Percentiles rank a stretch among this genome's conserved stretches.
Conservation (phyloP, 2,888 invertebrate genomes). For the Amaurobius ferox region DNA sequence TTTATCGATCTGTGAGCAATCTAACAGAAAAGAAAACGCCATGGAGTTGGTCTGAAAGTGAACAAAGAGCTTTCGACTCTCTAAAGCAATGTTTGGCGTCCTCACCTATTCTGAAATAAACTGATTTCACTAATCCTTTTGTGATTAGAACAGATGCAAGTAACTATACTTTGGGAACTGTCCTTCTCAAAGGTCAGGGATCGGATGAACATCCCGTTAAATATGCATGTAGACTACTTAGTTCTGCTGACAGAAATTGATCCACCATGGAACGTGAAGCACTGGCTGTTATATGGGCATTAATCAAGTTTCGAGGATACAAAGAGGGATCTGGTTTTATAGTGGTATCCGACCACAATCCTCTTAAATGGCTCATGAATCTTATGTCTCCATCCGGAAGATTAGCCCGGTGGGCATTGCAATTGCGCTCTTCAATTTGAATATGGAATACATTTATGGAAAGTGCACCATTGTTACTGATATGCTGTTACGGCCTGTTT, state of each 20-base stretch:
- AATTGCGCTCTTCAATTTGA: conserved; percentile 8
- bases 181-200: conserved; percentile 23
- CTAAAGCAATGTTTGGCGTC: too few species aligned
- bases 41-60: too few species aligned
- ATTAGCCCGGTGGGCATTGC: conserved; percentile 1
- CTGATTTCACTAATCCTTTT: too few species aligned
- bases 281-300: conserved; percentile 41
- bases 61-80: too few species aligned
- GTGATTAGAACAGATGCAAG: too few species aligned
- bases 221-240: conserved; percentile 42
- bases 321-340: conserved; percentile 2
- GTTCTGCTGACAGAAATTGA: conserved; percentile 55
- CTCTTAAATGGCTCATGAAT: conserved; percentile 28
- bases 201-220: conserved; percentile 29
- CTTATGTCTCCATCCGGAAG: background rate
- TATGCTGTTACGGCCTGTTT: too few species aligned
- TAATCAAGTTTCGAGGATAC: conserved; percentile 20
- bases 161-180: too few species aligned
- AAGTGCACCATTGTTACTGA: too few species aligned
- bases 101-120: too few species aligned
- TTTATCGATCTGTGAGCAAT: too few species aligned
- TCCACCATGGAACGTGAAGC: conserved; percentile 55
- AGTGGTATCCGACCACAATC: conserved; percentile 35
- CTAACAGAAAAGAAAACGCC: too few species aligned
- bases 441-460: too few species aligned